Evolutionary conservation across 2,888 invertebrate genomes (phyloP).

Genomic region (Ormyrus thymus): DNA sequence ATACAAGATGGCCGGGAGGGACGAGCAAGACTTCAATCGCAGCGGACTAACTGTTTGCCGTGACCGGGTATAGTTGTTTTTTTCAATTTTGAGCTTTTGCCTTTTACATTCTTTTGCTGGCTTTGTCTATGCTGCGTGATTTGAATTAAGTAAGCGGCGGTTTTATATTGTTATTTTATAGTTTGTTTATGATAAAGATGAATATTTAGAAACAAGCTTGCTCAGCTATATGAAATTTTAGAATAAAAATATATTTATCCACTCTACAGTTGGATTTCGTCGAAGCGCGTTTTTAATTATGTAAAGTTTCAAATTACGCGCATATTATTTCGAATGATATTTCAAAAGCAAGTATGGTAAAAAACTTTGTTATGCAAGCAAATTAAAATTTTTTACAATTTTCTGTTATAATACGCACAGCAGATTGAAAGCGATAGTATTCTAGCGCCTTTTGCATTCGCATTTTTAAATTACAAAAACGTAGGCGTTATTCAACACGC

Average conservation of each 20-base stretch:
- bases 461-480: neutral
- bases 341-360: neutral
- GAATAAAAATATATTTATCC: too few species aligned
- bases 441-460: too few species aligned
- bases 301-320: too few species aligned
- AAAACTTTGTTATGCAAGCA: neutral
- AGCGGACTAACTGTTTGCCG: slow-evolving; percentile 67
- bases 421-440: too few species aligned
- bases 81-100: neutral
- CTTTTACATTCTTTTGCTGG: neutral
- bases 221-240: too few species aligned
- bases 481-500: neutral
- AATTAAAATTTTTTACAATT: neutral
- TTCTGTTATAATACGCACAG: too few species aligned
- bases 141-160: neutral
- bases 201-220: too few species aligned
- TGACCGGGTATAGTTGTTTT: slow-evolving; percentile 63
- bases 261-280: too few species aligned
- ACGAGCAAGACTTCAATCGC: slow-evolving; percentile 70
- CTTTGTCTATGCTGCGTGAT: neutral
- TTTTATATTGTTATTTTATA: too few species aligned
- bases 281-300: too few species aligned
- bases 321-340: neutral
- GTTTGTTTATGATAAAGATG: too few species aligned
- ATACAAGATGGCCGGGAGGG: slow-evolving; percentile 68